These are phyloP conservation scores for Lathronympha strigana DNA, from an alignment of 2,888 invertebrate genomes.

Conservation along the genomic window DNA sequence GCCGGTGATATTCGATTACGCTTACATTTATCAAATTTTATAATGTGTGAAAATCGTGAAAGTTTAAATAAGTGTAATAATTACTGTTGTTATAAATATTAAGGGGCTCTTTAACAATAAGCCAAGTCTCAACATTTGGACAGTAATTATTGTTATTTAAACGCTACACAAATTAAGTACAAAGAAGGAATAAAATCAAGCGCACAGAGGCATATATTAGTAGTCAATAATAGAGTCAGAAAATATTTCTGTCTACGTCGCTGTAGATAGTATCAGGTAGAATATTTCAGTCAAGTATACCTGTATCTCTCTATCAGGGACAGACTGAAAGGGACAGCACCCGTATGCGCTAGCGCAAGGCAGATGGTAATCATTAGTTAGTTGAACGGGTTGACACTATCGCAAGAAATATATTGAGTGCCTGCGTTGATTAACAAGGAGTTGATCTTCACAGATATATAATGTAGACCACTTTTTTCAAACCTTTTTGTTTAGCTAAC, in stretches of 20 bases:
- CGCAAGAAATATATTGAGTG: constrained; percentile 68
- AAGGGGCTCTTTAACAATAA: too few relatives aligned
- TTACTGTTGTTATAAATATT: too few relatives aligned
- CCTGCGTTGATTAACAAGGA: constrained; percentile 49
- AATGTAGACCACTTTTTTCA: not conserved
- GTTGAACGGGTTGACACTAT: constrained; percentile 61
- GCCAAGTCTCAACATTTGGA: too few relatives aligned
- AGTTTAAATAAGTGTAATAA: too few relatives aligned
- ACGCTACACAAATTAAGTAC: too few relatives aligned
- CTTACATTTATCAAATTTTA: too few relatives aligned
- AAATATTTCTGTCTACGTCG: not conserved
- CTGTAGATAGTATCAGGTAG: constrained; percentile 22
- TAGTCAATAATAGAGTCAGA: not conserved
- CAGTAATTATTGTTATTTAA: too few relatives aligned
- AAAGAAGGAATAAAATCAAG: too few relatives aligned
- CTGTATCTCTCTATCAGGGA: constrained; percentile 28
- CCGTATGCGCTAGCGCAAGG: constrained; percentile 31
- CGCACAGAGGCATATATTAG: not conserved
- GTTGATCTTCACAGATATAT: constrained; percentile 42
- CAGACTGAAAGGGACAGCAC: constrained; percentile 26
- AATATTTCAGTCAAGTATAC: constrained; percentile 31
- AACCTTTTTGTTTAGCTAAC: too few relatives aligned
- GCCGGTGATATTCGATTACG: too few relatives aligned
- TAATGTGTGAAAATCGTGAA: too few relatives aligned
- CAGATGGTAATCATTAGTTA: constrained; percentile 63